Percentiles rank a stretch among this genome's conserved stretches.
Evolutionary conservation across 2,797 vertebrate genomes (phyloP).

Genomic region (Pitangus sulphuratus): DNA sequence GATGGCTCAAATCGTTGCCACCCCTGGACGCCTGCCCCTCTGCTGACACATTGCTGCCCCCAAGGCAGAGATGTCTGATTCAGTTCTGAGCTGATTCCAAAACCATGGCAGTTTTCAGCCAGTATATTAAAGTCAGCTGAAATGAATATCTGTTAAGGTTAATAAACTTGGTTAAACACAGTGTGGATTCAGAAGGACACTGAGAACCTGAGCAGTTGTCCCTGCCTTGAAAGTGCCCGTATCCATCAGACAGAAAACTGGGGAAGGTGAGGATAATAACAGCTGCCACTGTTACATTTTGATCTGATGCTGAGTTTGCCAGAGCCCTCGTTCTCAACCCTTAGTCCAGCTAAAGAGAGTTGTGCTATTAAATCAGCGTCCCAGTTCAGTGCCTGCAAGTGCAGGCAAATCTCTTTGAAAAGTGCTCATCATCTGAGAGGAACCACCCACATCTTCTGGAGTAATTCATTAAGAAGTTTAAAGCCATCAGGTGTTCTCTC

Average conservation of each 20-base stretch:
- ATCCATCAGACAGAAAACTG: neutral
- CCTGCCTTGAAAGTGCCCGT: neutral
- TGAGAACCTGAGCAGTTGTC: neutral
- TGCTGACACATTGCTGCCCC: neutral
- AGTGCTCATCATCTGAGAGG: neutral
- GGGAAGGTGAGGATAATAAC: neutral
- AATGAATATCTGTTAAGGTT: neutral
- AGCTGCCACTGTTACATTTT: neutral
- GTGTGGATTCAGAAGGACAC: neutral
- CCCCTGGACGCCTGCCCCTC: neutral
- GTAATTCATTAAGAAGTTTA: neutral
- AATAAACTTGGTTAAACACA: neutral
- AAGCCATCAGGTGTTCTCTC: neutral
- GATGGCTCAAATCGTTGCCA: neutral
- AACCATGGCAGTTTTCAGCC: neutral
- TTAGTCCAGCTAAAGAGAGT: neutral
- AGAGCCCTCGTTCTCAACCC: neutral
- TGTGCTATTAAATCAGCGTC: neutral
- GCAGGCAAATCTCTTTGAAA: neutral
- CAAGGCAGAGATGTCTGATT: slow-evolving; percentile 6
- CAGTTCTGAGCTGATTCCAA: neutral
- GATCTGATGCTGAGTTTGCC: neutral
- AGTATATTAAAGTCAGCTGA: slow-evolving; percentile 21
- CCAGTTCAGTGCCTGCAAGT: neutral
- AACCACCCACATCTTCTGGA: neutral